Base-by-base conservation (phyloP, 2,797 vertebrate species). In the Thaleichthys pacificus region DNA sequence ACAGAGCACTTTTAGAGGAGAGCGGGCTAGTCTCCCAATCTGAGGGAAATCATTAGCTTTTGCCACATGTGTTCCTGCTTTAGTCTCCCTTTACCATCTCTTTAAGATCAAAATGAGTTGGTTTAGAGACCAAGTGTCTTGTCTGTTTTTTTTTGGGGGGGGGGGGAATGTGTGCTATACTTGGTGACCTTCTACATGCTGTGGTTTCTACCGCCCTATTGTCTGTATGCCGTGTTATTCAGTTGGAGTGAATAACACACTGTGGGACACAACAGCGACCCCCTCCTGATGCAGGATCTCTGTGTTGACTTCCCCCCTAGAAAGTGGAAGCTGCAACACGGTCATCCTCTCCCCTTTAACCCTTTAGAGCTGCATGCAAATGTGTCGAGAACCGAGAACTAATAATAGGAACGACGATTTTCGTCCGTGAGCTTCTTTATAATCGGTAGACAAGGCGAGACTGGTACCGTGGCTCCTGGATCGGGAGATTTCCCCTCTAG, bases 171-270 rank as follows among this genome's bases (percentile, higher is more conserved):
- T 80, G 82, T 80, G 80, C 87, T 93, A 92, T 92, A 91, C 87
- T 89, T 87, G 80, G 80, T 90, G 91, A 92, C 91, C 90, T 89
- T 91, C 84, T 84, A 70, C 83, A 85, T 89, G 88, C 84, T 65
- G 62, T 80, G 82, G 42, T 47, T 47, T 14, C 42, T 3, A 8
- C 42, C 0, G 76, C 78, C 57, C 81, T 76, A 77, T 90, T 92
- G 87, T 91, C 82, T 87, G 79, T 89, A 89, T 89, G 88, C 84
- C 85, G 89, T 88, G 82, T 91, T 90, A 91, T 89, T 83, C 75
- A 82, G 17, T 47, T 47, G 12, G 42, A 47, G 42, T 47, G 9
- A 2, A 14, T 2, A 84, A 85, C n/a, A n/a, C n/a, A n/a, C n/a
- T n/a, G n/a, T 78, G 80, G 86, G 88, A 86, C 86, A 89, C 89